These are phyloP conservation scores for Aleiodes leptofemur DNA, from an alignment of 2,888 invertebrate species.

Conservation along the genomic window DNA sequence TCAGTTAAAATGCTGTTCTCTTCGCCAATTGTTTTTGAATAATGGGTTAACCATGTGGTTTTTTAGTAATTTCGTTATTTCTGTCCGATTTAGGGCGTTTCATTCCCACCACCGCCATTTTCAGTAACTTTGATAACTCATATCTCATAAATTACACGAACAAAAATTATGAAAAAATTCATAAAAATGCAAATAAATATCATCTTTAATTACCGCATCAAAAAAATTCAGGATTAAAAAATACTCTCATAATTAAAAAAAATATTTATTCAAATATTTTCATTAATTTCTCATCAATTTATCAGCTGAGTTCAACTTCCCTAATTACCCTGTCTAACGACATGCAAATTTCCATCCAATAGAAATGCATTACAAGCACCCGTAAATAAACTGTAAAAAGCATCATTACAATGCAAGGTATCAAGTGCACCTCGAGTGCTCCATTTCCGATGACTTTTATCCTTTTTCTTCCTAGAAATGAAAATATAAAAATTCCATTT, in stretches of 20 bases:
- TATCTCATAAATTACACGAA: no score
- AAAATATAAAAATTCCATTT: constrained; percentile 17
- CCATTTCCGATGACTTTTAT: background rate
- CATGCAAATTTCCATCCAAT: background rate
- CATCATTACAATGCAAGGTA: constrained; percentile 12
- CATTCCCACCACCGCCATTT: no score
- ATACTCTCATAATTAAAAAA: background rate
- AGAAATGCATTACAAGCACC: background rate
- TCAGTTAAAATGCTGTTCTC: no score
- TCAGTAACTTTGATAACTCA: no score
- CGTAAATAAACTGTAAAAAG: background rate
- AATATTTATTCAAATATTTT: background rate
- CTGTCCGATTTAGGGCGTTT: no score
- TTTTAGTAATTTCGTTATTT: no score
- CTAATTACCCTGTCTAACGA: constrained; percentile 18
- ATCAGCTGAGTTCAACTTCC: constrained; percentile 2
- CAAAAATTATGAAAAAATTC: no score
- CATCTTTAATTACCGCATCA: no score
- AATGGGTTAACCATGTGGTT: no score
- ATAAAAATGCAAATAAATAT: no score
- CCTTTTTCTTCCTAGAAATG: background rate
- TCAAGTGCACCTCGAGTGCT: background rate
- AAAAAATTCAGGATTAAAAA: no score
- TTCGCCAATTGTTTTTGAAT: no score
- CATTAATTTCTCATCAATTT: constrained; percentile 43